Conservation (phyloP, 2,888 invertebrate species). For the Melanostoma mellinum region DNA sequence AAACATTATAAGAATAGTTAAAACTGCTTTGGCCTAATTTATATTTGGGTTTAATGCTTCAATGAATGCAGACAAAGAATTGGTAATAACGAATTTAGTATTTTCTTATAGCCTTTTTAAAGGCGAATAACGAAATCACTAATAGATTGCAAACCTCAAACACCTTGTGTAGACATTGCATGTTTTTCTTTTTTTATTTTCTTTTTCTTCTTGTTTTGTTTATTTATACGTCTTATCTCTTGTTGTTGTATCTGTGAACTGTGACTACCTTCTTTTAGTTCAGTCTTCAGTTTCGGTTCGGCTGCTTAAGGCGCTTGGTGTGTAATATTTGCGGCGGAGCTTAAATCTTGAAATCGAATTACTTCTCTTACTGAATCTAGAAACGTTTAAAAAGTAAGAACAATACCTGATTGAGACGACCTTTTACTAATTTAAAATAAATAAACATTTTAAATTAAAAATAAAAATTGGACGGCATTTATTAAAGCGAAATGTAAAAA, state of each 20-base stretch:
- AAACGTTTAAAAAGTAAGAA: conserved; percentile 37
- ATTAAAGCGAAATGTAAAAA: conserved; percentile 19
- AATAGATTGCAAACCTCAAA: conserved; percentile 38
- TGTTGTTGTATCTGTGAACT: conserved; percentile 7
- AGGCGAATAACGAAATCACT: conserved; percentile 27
- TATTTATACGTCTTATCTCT: conserved; percentile 23
- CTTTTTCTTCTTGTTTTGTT: conserved; percentile 18
- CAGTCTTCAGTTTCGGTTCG: conserved; percentile 57
- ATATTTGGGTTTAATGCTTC: too few species aligned
- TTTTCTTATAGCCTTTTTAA: too few species aligned
- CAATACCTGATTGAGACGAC: conserved; percentile 13
- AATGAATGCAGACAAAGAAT: too few species aligned
- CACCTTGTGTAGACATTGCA: too few species aligned
- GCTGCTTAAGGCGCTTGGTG: conserved; percentile 47
- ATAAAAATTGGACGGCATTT: too few species aligned
- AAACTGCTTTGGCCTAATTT: too few species aligned
- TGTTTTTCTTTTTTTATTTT: background rate
- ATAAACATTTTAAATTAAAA: background rate
- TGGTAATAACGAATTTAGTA: too few species aligned
- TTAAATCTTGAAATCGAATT: conserved; percentile 11
- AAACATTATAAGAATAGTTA: too few species aligned
- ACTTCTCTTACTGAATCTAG: background rate
- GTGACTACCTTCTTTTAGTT: conserved; percentile 56
- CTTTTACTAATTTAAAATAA: background rate
- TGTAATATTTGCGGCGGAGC: conserved; percentile 27